These are phyloP conservation scores for Drosophila rhopaloa DNA, from an alignment of 1,140 invertebrate genomes.

Conservation along the genomic window DNA sequence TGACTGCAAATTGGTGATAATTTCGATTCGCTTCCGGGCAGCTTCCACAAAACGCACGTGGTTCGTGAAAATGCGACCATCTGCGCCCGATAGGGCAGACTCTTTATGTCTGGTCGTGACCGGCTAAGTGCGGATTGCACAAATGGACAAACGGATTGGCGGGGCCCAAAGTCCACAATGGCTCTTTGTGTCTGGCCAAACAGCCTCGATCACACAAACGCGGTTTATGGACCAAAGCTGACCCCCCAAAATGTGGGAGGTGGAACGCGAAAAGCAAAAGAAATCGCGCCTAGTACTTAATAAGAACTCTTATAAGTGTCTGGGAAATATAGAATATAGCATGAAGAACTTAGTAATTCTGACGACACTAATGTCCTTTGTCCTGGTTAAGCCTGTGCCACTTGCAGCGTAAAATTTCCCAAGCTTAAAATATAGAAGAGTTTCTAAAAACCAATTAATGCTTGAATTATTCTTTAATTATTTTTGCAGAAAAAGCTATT, in stretches of 20 bases:
- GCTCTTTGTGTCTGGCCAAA: slow-evolving; percentile 45
- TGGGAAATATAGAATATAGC: neutral
- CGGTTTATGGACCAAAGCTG: slow-evolving; percentile 4
- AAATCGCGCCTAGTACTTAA: slow-evolving; percentile 3
- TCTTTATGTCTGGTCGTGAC: slow-evolving; percentile 66
- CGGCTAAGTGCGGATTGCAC: slow-evolving; percentile 54
- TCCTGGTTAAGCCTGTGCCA: neutral
- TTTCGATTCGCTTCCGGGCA: slow-evolving; percentile 76
- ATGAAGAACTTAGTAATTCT: neutral
- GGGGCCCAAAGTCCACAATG: slow-evolving; percentile 22
- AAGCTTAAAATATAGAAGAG: too few relatives aligned
- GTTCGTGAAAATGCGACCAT: slow-evolving; percentile 72
- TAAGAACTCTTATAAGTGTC: slow-evolving; percentile 8
- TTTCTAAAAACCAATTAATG: too few relatives aligned
- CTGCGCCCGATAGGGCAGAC: slow-evolving; percentile 46
- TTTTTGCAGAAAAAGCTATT: too few relatives aligned
- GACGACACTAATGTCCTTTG: neutral
- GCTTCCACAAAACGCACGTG: slow-evolving; percentile 58
- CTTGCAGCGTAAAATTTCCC: neutral
- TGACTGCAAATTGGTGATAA: slow-evolving; percentile 84
- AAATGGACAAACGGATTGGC: slow-evolving; percentile 47
- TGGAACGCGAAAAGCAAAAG: slow-evolving; percentile 16
- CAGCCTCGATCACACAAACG: slow-evolving; percentile 16
- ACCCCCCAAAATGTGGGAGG: neutral
- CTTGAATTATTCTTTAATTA: too few relatives aligned